Base-by-base conservation (phyloP, 1,140 invertebrate genomes). In the Drosophila nigromelanica region DNA sequence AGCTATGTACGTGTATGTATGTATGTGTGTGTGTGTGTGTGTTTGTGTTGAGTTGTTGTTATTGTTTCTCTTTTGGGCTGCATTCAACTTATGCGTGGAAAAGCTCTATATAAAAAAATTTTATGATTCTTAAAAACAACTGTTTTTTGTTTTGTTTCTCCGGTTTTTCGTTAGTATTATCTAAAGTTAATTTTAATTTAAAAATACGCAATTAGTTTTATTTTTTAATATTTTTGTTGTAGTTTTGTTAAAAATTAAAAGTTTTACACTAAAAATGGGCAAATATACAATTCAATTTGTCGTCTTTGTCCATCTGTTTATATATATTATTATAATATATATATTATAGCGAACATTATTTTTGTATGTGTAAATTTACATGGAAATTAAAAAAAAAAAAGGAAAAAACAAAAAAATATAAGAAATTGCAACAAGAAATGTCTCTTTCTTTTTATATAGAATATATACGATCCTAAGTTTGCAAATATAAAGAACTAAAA, bases 271-370 rank as follows among this genome's bases (percentile, higher is more conserved):
- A 80, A 80, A 68, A 80, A 63, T 10, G 35, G 54, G 33, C 40
- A 73, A 81, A 66, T 70, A 10, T 80, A 80, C 62, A 81, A 78
- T 81, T 82, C 73, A 81, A 77, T 62, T 69, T 60, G 52, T 52
- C 39, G 48, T 12, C 30, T 60, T 43, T 66, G 5, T 35, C 60
- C 55, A 40, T 48, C 47, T 63, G 35, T 68, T 51, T 59, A 54
- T 68, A 68, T 68, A 70, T 66, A 66, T 56, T 30, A 30, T 30
- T 45, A 58, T 58, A 45, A 43, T 58, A 45, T 30, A 72, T 66
- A 66, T 52, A 54, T 18, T 61, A 54, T 52, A 63, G 15, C 43
- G 15, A 55, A 70, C 59, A 63, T 35, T 51, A 33, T 42, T 27
- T 55, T 15, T 52, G 24, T 35, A 18, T 18, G n/a, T 68, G 45